These are phyloP conservation scores for Rhinolophus ferrumequinum DNA, from an alignment of 2,113 vertebrate genomes.

Conservation along the genomic window DNA sequence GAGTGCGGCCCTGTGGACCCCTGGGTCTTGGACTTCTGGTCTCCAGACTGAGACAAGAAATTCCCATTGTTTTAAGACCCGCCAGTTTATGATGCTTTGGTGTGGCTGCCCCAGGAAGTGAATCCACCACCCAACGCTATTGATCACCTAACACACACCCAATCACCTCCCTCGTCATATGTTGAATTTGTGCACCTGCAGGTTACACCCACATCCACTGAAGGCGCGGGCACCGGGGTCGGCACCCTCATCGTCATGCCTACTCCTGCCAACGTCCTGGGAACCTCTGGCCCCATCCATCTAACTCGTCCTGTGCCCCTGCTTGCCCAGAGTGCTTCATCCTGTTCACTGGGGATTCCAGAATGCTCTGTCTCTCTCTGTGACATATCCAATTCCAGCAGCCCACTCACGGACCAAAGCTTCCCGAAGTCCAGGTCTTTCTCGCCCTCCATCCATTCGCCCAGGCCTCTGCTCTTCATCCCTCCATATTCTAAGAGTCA, in stretches of 20 bases:
- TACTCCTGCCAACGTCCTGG: background rate
- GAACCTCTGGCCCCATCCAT: background rate
- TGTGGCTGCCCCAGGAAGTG: fast-evolving
- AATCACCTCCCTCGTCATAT: fast-evolving
- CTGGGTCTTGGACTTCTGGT: background rate
- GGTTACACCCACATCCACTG: background rate
- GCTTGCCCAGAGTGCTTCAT: background rate
- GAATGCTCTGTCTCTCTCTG: background rate
- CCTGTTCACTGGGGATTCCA: background rate
- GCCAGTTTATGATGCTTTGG: background rate
- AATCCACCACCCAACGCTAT: fast-evolving
- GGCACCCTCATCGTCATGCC: background rate
- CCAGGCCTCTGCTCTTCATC: background rate
- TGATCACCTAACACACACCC: fast-evolving
- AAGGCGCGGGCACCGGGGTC: background rate
- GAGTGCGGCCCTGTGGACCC: fast-evolving
- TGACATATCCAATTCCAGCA: background rate
- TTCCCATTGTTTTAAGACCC: background rate
- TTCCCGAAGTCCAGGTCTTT: fast-evolving
- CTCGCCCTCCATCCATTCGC: fast-evolving
- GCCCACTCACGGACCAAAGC: background rate
- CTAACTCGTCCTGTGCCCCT: background rate
- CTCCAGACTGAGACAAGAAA: fast-evolving
- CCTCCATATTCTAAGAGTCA: background rate
- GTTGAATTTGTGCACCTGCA: fast-evolving